Evolutionary conservation across 92 coral and sea anemone species (phyloP), one percentile per base, ranked within the genome.

Genomic region (Nematostella vectensis): DNA sequence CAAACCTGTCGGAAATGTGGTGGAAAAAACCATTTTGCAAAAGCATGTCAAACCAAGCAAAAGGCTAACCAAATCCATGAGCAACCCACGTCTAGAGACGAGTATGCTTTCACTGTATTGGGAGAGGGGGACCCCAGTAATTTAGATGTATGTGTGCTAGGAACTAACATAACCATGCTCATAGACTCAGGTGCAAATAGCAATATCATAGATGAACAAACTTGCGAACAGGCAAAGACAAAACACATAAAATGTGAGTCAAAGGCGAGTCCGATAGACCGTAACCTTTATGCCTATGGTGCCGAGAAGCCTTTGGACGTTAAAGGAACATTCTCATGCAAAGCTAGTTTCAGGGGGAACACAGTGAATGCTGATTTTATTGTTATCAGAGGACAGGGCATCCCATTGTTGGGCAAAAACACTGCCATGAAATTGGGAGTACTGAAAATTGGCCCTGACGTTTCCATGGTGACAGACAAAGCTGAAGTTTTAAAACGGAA

Each of bases 131-230:
- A 36, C 15, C 15, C 42, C 8, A 36, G 15, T 36, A 36, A 8
- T 8, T 15, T 36, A 8, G 42, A 8, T 36, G 42, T 36, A 15
- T 36, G 42, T 36, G 42, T 36, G 15, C 9, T 8, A 36, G 42
- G 42, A 15, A 15, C 15, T 8, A 36, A 36, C 15, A 8, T 36
- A 36, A 36, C 8, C 9, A 36, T 36, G 42, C 15, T 36, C 8
- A 15, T 36, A 44, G 68, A 62, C 22, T 62, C 68, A 47, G 61
- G 68, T n/a, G 68, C 68, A 1, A 62, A 26, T 23, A 62, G 25
- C 25, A 62, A 62, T 27, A 62, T 50, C 49, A 22, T 62, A n/a
- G 68, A 62, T 19, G 25, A 50, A 28, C 0, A 31, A n/a, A 62
- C 59, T 25, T 62, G 68, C 58, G 68, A 62, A 47, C 24, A 25